phyloP scores from a whole-genome alignment of 2,888 invertebrate genomes.

The Biston stratarius region DNA sequence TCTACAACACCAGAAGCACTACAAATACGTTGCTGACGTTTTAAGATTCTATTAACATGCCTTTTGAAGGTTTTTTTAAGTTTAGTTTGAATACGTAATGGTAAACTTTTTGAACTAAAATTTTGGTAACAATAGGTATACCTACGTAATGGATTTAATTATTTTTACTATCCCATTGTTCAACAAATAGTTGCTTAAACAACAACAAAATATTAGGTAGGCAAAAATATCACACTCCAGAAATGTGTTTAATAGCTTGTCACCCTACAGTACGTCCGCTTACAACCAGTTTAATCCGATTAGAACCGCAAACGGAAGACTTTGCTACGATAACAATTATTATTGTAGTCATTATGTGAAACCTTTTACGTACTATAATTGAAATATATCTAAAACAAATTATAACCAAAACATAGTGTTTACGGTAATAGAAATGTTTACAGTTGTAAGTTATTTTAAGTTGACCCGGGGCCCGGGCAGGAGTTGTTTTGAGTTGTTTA shows the following conservation, averaged over 20 bases:
- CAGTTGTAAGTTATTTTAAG: too few relatives aligned
- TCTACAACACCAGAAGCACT: too few relatives aligned
- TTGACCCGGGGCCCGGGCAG: too few relatives aligned
- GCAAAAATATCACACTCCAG: constrained; percentile 29
- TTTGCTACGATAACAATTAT: constrained; percentile 57
- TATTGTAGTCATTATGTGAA: constrained; percentile 40
- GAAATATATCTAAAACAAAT: neutral
- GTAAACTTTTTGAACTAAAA: too few relatives aligned
- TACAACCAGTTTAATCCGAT: constrained; percentile 58
- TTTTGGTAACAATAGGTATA: too few relatives aligned
- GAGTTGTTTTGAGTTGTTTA: too few relatives aligned
- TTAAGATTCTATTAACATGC: too few relatives aligned
- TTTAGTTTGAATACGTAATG: too few relatives aligned
- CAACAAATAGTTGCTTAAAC: neutral
- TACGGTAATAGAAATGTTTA: too few relatives aligned
- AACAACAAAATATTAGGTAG: neutral
- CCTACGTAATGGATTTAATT: neutral
- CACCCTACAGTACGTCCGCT: constrained; percentile 47
- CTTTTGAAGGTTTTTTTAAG: too few relatives aligned
- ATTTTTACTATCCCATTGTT: neutral
- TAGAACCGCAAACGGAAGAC: constrained; percentile 50
- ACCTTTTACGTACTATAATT: constrained; percentile 33
- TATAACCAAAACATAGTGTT: too few relatives aligned
- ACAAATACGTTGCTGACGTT: too few relatives aligned
- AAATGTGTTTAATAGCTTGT: constrained; percentile 40